Evolutionary conservation across 2,888 invertebrate genomes (phyloP), one percentile per base, ranked within the genome.

Genomic region (Busseola fusca): DNA sequence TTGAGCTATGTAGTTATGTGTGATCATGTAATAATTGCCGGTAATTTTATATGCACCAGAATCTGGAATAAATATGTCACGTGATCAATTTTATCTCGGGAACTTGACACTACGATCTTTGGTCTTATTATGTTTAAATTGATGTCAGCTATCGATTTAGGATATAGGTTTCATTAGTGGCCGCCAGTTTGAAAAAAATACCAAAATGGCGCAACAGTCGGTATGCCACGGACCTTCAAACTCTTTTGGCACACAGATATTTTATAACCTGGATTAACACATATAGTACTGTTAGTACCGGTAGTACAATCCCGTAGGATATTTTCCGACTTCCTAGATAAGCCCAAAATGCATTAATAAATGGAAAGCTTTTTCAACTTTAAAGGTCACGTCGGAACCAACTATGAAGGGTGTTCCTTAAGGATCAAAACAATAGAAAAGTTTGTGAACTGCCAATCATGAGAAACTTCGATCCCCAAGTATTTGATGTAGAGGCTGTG

Each of bases 381-480:
- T 25, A 25, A 64, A 69, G 54, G 71, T 69, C 12, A 77, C 52
- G 70, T 76, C 69, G 16, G 58, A 58, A 25, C 37, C 64, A 59
- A 69, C 48, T 45, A 62, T 42, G 37, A 81, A 54, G 57, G 40
- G 42, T 68, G 54, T 56, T 72, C 37, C 59, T 21, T 48, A 54
- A 66, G 54, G 50, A 74, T 60, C 72, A 62, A 30, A 73, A 84
- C 74, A 68, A 64, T 65, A 40, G 57, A 58, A 67, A 64, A 82
- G 64, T 82, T 78, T 58, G n/a, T n/a, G 16, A 70, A 66, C 80
- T 77, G 83, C 67, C 83, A 75, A 77, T 83, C 85, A 77, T 14
- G 25, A 21, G 5, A 34, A 74, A 69, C 50, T 77, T 75, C 27
- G 30, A 62, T 59, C 58, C 57, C 58, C 50, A 60, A 66, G 65